Evolutionary conservation across 1,140 invertebrate species (phyloP).

Genomic region (Bathynomus jamesi): DNA sequence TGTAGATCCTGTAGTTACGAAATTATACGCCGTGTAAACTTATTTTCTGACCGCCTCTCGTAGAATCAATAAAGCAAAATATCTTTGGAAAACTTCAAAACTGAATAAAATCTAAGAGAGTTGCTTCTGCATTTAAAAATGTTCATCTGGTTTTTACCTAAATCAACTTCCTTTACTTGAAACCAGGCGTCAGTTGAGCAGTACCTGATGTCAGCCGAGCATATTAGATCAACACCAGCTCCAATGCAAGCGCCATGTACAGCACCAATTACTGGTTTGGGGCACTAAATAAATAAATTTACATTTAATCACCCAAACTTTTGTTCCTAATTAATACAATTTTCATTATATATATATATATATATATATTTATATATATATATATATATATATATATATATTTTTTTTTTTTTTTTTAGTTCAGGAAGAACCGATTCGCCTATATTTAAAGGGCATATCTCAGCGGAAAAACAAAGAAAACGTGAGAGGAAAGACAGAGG

Average conservation of each 20-base stretch:
- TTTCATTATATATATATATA: no score
- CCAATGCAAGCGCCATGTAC: conserved; percentile 85
- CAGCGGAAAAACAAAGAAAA: no score
- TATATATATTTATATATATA: conserved; percentile 2
- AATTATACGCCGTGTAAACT: no score
- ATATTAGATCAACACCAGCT: conserved; percentile 77
- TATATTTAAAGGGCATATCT: no score
- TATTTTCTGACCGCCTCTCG: no score
- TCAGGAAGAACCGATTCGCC: no score
- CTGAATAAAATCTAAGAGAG: not conserved
- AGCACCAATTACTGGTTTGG: conserved; percentile 82
- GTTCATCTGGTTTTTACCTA: conserved; percentile 43
- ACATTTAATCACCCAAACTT: conserved; percentile 18
- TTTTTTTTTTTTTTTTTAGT: no score
- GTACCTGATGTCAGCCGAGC: conserved; percentile 83
- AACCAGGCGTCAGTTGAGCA: conserved; percentile 87
- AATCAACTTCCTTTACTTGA: conserved; percentile 73
- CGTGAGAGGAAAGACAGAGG: no score
- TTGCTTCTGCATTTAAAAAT: not conserved
- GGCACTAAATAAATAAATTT: conserved; percentile 57
- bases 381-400: conserved; percentile 3
- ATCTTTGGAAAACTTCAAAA: not conserved
- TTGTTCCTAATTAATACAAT: no score
- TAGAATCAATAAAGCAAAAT: not conserved
- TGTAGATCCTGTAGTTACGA: no score